phyloP scores from a whole-genome alignment of 2,113 vertebrate species.

The Chroicocephalus ridibundus region DNA sequence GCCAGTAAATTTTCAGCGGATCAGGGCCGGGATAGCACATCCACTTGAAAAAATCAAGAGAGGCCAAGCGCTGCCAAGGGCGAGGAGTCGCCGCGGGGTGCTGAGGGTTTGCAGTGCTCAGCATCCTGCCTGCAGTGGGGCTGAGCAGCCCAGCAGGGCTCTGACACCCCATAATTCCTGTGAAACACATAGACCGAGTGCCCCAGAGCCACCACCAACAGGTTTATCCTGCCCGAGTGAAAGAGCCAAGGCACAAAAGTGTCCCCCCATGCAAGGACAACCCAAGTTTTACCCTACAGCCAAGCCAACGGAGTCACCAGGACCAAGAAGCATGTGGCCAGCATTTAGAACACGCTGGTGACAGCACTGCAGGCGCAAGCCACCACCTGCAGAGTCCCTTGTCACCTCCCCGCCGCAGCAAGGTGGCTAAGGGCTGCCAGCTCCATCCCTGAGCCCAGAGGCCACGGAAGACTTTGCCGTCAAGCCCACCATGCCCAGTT shows the following conservation, averaged over 20 bases:
- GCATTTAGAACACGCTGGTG: neutral
- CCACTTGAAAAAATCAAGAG: neutral
- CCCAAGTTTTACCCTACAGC: neutral
- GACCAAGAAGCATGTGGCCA: neutral
- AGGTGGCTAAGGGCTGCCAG: neutral
- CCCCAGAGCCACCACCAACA: neutral
- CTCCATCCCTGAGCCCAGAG: neutral
- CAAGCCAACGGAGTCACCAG: neutral
- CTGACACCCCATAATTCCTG: rapidly evolving
- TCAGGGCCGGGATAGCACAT: neutral
- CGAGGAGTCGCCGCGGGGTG: neutral
- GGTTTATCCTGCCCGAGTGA: neutral
- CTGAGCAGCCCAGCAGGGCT: neutral
- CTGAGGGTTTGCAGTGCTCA: neutral
- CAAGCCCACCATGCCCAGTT: neutral
- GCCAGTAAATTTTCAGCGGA: neutral
- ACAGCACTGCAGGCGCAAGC: neutral
- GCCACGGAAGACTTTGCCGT: neutral
- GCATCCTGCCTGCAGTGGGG: neutral
- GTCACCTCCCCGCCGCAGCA: rapidly evolving
- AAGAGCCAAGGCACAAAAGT: rapidly evolving
- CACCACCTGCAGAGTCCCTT: neutral
- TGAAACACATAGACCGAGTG: neutral
- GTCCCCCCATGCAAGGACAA: neutral
- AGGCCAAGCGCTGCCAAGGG: rapidly evolving